Evolutionary conservation across 1,140 invertebrate species (phyloP).

Genomic region (Philopotamus ludificatus): DNA sequence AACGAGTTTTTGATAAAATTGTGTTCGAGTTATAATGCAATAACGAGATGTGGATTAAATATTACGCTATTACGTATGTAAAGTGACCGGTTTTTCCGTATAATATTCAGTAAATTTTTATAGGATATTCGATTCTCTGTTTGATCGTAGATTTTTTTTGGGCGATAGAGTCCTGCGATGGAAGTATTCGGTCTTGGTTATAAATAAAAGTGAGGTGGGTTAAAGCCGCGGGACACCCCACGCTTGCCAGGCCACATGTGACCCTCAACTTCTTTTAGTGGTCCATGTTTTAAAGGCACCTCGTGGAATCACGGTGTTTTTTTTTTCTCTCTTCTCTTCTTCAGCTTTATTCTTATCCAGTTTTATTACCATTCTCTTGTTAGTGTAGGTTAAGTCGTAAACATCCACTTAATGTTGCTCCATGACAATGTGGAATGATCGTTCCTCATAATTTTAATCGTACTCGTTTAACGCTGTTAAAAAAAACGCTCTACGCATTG

Average conservation of each 20-base stretch:
- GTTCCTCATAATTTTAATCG: constrained; percentile 2
- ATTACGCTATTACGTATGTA: too few species aligned
- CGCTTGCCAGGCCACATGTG: background rate
- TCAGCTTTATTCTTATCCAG: constrained; percentile 11
- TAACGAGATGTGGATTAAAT: too few species aligned
- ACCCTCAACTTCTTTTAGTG: constrained; percentile 16
- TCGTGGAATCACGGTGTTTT: background rate
- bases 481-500: background rate
- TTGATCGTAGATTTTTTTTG: too few species aligned
- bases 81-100: too few species aligned
- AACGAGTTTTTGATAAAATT: too few species aligned
- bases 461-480: background rate
- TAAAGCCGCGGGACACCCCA: constrained; percentile 21
- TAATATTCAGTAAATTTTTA: too few species aligned
- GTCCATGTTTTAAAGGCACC: constrained; percentile 8
- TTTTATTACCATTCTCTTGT: constrained; percentile 27
- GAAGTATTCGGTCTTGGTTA: constrained; percentile 2
- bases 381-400: constrained; percentile 25
- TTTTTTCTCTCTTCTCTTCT: too few species aligned
- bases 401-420: constrained; percentile 25
- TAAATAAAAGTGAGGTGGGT: constrained; percentile 24
- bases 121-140: too few species aligned
- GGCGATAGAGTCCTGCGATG: background rate
- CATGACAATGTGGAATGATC: constrained; percentile 15
- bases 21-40: too few species aligned